Percentiles rank a stretch among this genome's conserved stretches.
These are phyloP conservation scores for Dichetophora obliterata DNA, from an alignment of 2,888 invertebrate genomes.

Conservation along the genomic window DNA sequence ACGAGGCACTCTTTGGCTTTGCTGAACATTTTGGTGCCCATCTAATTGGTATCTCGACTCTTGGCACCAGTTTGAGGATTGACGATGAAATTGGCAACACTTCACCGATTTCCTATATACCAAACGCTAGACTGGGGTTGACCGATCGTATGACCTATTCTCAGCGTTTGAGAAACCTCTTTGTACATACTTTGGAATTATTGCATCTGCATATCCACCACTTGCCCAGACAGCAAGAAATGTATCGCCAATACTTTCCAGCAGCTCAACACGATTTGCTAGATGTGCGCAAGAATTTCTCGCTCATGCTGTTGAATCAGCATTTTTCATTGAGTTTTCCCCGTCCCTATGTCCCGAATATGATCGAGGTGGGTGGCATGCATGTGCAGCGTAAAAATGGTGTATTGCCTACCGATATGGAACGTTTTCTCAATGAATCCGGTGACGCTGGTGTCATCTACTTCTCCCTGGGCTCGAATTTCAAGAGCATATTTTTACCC, in stretches of 20 bases:
- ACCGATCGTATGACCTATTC: no score
- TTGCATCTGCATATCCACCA: slow-evolving; percentile 42
- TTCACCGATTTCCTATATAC: slow-evolving; percentile 62
- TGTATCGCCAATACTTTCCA: slow-evolving; percentile 57
- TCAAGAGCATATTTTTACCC: slow-evolving; percentile 50
- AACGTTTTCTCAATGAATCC: slow-evolving; percentile 56
- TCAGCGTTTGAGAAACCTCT: no score
- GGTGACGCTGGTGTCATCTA: slow-evolving; percentile 56
- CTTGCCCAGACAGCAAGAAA: slow-evolving; percentile 56
- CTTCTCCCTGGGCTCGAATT: slow-evolving; percentile 59
- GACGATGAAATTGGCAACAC: slow-evolving; percentile 56
- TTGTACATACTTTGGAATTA: no score
- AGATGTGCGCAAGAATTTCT: slow-evolving; percentile 57
- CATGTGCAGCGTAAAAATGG: slow-evolving; percentile 51
- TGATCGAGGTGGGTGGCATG: slow-evolving; percentile 49
- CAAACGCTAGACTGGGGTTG: slow-evolving; percentile 49
- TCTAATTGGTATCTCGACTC: slow-evolving; percentile 54
- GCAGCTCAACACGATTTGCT: slow-evolving; percentile 52
- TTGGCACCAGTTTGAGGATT: slow-evolving; percentile 51
- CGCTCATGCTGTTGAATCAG: slow-evolving; percentile 59
- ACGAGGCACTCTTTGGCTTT: slow-evolving; percentile 62
- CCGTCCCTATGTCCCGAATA: slow-evolving; percentile 58
- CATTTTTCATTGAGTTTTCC: slow-evolving; percentile 59
- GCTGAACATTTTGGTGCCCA: slow-evolving; percentile 60
- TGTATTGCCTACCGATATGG: slow-evolving; percentile 49